Evolutionary conservation across 2,888 invertebrate genomes (phyloP).

Genomic region (Campoplex capitator): DNA sequence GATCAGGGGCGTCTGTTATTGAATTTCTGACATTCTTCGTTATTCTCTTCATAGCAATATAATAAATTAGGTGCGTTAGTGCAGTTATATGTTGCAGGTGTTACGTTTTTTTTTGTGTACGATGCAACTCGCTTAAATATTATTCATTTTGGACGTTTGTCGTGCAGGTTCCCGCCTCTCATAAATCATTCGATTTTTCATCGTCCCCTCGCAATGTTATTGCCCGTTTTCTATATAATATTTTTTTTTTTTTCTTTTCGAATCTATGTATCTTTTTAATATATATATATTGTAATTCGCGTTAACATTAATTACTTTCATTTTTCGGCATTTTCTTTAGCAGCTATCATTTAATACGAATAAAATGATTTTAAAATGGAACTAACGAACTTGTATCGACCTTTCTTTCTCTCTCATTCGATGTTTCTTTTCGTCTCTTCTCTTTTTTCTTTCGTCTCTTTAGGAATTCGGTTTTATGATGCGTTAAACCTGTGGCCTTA

Average conservation of each 20-base stretch:
- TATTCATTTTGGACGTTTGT: constrained; percentile 11
- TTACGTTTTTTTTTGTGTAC: constrained; percentile 29
- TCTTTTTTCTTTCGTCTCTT: neutral
- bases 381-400: neutral
- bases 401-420: neutral
- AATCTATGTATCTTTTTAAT: neutral
- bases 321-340: constrained; percentile 42
- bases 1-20: constrained; percentile 29
- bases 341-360: constrained; percentile 19
- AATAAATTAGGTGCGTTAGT: constrained; percentile 69
- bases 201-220: constrained; percentile 32
- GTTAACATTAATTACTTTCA: constrained; percentile 65
- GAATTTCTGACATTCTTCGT: constrained; percentile 2
- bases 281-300: constrained; percentile 30
- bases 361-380: constrained; percentile 2
- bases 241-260: neutral
- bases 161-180: constrained; percentile 1
- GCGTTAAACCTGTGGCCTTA: constrained; percentile 86
- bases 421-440: constrained; percentile 8
- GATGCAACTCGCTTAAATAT: constrained; percentile 19
- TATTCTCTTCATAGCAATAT: constrained; percentile 32
- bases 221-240: constrained; percentile 19
- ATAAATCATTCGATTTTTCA: neutral
- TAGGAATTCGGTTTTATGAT: neutral
- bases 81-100: constrained; percentile 64